Evolutionary conservation across 2,797 vertebrate genomes (phyloP).

Genomic region (Percopsis omiscomaycus): DNA sequence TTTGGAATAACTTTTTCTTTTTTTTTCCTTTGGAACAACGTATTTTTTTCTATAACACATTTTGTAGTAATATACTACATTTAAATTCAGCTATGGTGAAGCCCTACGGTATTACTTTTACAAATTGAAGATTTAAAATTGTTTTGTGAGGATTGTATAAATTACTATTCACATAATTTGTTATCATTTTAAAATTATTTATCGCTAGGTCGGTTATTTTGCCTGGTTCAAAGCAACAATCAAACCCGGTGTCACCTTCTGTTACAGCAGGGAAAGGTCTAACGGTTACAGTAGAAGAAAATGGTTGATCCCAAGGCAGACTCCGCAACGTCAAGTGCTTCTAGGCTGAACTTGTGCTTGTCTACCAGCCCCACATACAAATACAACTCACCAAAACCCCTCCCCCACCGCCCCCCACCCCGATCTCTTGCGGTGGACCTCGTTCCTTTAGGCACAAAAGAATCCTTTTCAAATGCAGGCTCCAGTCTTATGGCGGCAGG

Average conservation of each 20-base stretch:
- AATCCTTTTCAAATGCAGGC: slow-evolving; percentile 73
- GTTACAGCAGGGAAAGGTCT: slow-evolving; percentile 25
- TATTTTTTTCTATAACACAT: too few relatives aligned
- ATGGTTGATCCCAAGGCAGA: slow-evolving; percentile 7
- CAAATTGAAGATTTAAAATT: too few relatives aligned
- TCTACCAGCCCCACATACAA: slow-evolving; percentile 67
- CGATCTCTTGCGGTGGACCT: slow-evolving; percentile 62
- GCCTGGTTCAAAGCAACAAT: background rate
- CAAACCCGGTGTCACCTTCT: background rate
- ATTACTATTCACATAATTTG: too few relatives aligned
- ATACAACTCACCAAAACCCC: slow-evolving; percentile 52
- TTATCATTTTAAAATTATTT: too few relatives aligned
- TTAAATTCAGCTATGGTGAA: too few relatives aligned
- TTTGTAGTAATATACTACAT: too few relatives aligned
- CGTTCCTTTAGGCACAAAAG: slow-evolving; percentile 70
- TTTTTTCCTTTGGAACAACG: background rate
- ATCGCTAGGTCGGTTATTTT: too few relatives aligned
- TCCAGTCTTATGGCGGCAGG: slow-evolving; percentile 71
- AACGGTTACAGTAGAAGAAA: slow-evolving; percentile 5
- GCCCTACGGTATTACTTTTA: too few relatives aligned
- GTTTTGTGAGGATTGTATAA: too few relatives aligned
- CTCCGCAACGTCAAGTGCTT: slow-evolving; percentile 53
- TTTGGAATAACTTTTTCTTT: background rate
- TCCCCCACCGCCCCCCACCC: slow-evolving; percentile 57
- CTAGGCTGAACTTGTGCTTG: slow-evolving; percentile 70